Evolutionary conservation across 2,888 invertebrate species (phyloP), one percentile per base, ranked within the genome.

Genomic region (Pheosia gnoma): DNA sequence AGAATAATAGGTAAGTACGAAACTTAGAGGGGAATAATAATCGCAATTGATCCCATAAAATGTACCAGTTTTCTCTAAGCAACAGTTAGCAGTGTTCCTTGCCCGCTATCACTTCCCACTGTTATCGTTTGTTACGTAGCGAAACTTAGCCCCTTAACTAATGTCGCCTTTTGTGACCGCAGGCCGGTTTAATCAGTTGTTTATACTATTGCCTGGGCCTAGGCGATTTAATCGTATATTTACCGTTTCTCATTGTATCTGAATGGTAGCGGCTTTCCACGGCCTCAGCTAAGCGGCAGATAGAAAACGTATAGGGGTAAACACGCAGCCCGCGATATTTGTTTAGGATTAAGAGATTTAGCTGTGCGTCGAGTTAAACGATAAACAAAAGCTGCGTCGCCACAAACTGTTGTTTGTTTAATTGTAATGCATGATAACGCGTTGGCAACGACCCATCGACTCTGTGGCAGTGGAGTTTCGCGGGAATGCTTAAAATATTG

Each of bases 81-180:
- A 71, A 73, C 72, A 0, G 25, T 2, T 25, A 25, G 25, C 2
- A 25, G 74, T 81, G 82, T 75, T 25, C 77, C 77, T 68, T 70
- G 60, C 57, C 36, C 66, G 82, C 84, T 91, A 90, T 91, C 90
- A 84, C 85, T 90, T 90, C 88, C 88, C 89, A 86, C 87, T 79
- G 87, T 87, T 91, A 91, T 90, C 87, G 84, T 85, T 84, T 71
- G 81, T 82, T 86, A 89, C 86, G 84, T 84, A 79, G 78, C 78
- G 75, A 81, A 81, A 78, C 74, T 73, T 74, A 69, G 69, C 61
- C 78, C 83, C 86, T 85, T 90, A 89, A 89, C 89, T 91, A 90
- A 91, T 92, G 91, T 91, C 90, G 91, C 89, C 91, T 91, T 91
- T 92, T 92, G 91, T 90, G 87, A 89, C 87, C 87, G 82, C 79